Evolutionary conservation across 2,888 invertebrate species (phyloP).

Genomic region (Habroteleia sp.): DNA sequence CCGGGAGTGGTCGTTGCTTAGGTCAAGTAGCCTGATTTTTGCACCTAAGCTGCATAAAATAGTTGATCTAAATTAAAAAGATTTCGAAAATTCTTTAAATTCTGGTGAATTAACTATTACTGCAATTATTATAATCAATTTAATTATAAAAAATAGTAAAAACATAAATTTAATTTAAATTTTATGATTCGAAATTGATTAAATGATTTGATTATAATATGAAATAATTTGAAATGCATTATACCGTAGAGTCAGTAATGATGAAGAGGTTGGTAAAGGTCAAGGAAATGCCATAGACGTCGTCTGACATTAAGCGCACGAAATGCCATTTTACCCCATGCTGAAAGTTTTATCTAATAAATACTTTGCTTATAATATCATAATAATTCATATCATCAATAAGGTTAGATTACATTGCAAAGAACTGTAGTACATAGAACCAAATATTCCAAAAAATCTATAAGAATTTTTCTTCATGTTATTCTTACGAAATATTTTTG

Average conservation of each 20-base stretch:
- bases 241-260: too few species aligned
- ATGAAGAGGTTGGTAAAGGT: constrained; percentile 70
- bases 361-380: constrained; percentile 27
- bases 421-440: not conserved
- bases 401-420: constrained; percentile 28
- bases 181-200: too few species aligned
- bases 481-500: too few species aligned
- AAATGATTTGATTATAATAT: too few species aligned
- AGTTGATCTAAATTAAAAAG: constrained; percentile 8
- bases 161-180: too few species aligned
- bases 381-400: constrained; percentile 29
- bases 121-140: too few species aligned
- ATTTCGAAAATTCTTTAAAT: not conserved
- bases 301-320: constrained; percentile 73
- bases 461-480: too few species aligned
- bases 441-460: too few species aligned
- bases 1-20: constrained; percentile 71
- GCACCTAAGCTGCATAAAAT: constrained; percentile 36
- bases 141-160: too few species aligned
- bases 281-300: constrained; percentile 73
- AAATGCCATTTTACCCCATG: constrained; percentile 72
- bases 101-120: not conserved
- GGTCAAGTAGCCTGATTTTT: constrained; percentile 71
- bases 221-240: too few species aligned
- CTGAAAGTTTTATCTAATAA: constrained; percentile 35